Base-by-base conservation (phyloP, 2,888 invertebrate genomes). In the Alloscopus bannaensis region DNA sequence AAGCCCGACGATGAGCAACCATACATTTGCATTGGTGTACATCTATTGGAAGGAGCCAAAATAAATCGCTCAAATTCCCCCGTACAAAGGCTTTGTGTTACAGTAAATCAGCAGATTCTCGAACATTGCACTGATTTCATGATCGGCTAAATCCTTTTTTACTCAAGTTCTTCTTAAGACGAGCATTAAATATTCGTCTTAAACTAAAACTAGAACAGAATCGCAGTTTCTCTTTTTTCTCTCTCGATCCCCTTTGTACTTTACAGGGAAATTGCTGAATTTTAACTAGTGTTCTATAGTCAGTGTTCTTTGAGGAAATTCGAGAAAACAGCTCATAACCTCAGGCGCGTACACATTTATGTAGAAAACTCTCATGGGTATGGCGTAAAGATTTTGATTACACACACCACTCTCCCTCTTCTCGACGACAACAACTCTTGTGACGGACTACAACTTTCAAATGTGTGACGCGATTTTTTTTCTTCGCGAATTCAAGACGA, bases 11-110 rank as follows among this genome's bases (percentile, higher is more conserved):
- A 29, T 28, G 50, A 26, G 13, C 26, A 26, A 26, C 36, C 2
- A 28, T 45, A 45, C 31, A 24, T 40, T 1, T 60, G 59, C 22
- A 18, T 40, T 8, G 13, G 40, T 55, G 55, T 55, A 24, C 40
- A 52, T 29, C 59, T 70, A 70, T 59, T n/a, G n/a, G n/a, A n/a
- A n/a, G n/a, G n/a, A n/a, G n/a, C n/a, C n/a, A n/a, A 45, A 70
- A 70, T 70, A 70, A 70, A 70, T 70, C 59, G 57, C 52, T 70
- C 69, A 59, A 57, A 57, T 70, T 70, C 59, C 45, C 59, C 16
- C 42, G 24, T 69, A 47, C 55, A 60, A 57, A 70, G 59, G 45
- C 57, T 20, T 70, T 70, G 29, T 45, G 29, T 59, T 70, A 59
- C 59, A 45, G 69, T 70, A 70, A 70, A 70, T 70, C 69, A 59